Conservation (phyloP, 1,140 invertebrate genomes). For the Halictus rubicundus region DNA sequence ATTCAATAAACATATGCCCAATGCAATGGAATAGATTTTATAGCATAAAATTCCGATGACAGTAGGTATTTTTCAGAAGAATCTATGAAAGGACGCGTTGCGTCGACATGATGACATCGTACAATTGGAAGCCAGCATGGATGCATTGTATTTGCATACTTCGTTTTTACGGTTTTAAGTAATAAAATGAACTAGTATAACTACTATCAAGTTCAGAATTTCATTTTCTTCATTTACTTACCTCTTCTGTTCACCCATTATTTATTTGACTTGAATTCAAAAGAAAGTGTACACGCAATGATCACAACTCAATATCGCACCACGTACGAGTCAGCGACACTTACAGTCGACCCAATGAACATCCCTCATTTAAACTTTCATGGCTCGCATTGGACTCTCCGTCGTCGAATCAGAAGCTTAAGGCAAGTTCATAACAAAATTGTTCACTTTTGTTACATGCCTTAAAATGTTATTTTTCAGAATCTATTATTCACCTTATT, state of each 20-base stretch:
- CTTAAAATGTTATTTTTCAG: too few relatives aligned
- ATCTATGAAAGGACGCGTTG: slow-evolving; percentile 66
- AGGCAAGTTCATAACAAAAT: slow-evolving; percentile 11
- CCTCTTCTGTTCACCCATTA: slow-evolving; percentile 76
- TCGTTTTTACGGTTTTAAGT: slow-evolving; percentile 8
- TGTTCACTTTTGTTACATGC: neutral
- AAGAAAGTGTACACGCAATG: slow-evolving; percentile 52
- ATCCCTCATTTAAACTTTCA: slow-evolving; percentile 60
- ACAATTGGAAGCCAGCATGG: slow-evolving; percentile 73
- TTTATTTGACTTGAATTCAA: slow-evolving; percentile 47
- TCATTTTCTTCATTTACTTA: slow-evolving; percentile 54
- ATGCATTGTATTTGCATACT: slow-evolving; percentile 42
- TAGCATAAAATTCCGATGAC: neutral
- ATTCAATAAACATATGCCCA: neutral
- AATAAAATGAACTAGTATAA: slow-evolving; percentile 15
- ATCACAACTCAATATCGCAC: slow-evolving; percentile 36
- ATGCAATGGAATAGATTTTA: neutral
- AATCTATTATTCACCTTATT: too few relatives aligned
- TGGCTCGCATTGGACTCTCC: slow-evolving; percentile 48
- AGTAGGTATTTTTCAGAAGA: slow-evolving; percentile 10
- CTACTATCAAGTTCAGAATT: neutral
- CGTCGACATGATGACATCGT: slow-evolving; percentile 80
- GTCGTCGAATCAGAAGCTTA: slow-evolving; percentile 33
- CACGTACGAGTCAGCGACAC: slow-evolving; percentile 40
- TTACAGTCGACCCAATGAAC: slow-evolving; percentile 50